phyloP scores from a whole-genome alignment of 1,140 invertebrate genomes.

The Mya arenaria region DNA sequence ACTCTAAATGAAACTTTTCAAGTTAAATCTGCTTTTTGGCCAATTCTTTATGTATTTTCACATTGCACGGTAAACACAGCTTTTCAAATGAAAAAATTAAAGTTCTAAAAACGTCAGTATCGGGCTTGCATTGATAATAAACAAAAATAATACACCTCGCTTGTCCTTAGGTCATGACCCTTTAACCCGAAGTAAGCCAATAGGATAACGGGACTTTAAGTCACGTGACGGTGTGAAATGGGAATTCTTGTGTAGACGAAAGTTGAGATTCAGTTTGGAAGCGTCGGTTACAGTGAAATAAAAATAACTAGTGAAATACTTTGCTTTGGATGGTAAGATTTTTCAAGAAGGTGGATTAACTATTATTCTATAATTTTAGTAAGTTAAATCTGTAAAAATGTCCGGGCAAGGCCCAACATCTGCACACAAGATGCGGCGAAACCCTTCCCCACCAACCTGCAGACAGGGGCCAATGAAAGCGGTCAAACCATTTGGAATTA shows the following conservation, averaged over 20 bases:
- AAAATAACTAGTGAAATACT: slow-evolving; percentile 13
- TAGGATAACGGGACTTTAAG: slow-evolving; percentile 11
- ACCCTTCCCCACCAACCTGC: slow-evolving; percentile 23
- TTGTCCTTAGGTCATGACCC: slow-evolving; percentile 42
- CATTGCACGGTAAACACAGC: neutral
- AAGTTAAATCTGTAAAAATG: slow-evolving; percentile 22
- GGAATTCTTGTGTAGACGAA: slow-evolving; percentile 49
- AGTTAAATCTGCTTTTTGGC: neutral
- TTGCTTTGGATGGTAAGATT: neutral
- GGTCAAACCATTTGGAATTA: slow-evolving; percentile 47
- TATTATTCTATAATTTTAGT: slow-evolving; percentile 5
- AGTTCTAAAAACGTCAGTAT: neutral
- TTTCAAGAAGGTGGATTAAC: slow-evolving; percentile 27
- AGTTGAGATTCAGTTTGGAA: slow-evolving; percentile 26
- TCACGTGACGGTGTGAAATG: slow-evolving; percentile 42
- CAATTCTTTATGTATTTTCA: neutral
- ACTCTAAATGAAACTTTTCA: slow-evolving; percentile 25
- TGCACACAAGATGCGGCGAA: slow-evolving; percentile 39
- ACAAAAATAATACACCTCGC: slow-evolving; percentile 47
- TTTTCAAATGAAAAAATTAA: neutral
- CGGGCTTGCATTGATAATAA: neutral
- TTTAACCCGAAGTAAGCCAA: slow-evolving; percentile 29
- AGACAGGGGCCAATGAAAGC: slow-evolving; percentile 49
- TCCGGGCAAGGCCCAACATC: slow-evolving; percentile 47
- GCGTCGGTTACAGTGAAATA: slow-evolving; percentile 18